Percentiles rank a stretch among this genome's conserved stretches.
Conservation (phyloP, 2,113 vertebrate genomes). For the Ariopsis seemanni region DNA sequence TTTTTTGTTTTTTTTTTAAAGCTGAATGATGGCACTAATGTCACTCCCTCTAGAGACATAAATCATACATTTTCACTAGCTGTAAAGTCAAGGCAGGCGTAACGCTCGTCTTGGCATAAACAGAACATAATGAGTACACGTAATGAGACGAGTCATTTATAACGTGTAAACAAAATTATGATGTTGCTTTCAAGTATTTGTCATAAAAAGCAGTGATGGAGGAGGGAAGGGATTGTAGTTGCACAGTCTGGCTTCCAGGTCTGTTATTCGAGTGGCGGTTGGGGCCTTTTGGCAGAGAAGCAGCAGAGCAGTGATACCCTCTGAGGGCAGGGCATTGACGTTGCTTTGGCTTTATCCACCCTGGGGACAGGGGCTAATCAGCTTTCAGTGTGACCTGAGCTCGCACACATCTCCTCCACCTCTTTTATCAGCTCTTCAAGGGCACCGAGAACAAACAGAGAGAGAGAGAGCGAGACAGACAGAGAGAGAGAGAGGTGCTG, state of each 20-base stretch:
- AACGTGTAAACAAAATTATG: slow-evolving; percentile 27
- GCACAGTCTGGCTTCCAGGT: slow-evolving; percentile 13
- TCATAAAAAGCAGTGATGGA: neutral
- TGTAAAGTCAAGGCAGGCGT: slow-evolving; percentile 33
- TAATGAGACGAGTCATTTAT: slow-evolving; percentile 25
- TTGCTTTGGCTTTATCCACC: slow-evolving; percentile 50
- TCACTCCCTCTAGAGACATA: neutral
- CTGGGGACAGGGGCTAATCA: slow-evolving; percentile 58
- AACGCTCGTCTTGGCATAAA: slow-evolving; percentile 33
- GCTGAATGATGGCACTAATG: slow-evolving; percentile 36
- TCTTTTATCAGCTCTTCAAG: slow-evolving; percentile 57
- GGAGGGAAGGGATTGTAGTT: neutral
- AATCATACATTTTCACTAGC: slow-evolving; percentile 16
- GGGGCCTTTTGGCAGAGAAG: slow-evolving; percentile 34
- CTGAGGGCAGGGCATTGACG: slow-evolving; percentile 47
- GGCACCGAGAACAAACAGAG: slow-evolving; percentile 36
- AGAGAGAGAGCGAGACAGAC: slow-evolving; percentile 10
- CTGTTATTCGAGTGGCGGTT: slow-evolving; percentile 40
- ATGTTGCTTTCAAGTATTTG: slow-evolving; percentile 3
- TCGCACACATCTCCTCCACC: slow-evolving; percentile 56
- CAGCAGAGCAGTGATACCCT: slow-evolving; percentile 49
- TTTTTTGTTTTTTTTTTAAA: slow-evolving; percentile 37
- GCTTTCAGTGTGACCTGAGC: slow-evolving; percentile 62
- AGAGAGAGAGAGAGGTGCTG: slow-evolving; percentile 35
- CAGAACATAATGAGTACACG: slow-evolving; percentile 26